Conservation (phyloP, 2,888 invertebrate species). For the Notodromas monacha region DNA sequence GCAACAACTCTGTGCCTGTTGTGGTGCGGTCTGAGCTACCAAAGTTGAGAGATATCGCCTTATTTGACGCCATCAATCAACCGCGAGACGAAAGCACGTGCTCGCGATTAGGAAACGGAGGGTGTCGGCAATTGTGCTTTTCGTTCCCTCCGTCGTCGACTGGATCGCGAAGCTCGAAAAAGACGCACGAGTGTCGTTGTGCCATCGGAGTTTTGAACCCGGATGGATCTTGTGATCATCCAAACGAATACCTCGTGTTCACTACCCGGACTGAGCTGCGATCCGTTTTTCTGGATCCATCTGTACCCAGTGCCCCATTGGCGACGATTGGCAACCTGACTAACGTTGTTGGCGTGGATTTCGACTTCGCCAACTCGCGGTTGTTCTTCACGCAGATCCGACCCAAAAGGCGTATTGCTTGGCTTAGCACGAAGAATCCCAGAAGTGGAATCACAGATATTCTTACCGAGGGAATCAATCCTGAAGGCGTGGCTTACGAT, state of each 20-base stretch:
- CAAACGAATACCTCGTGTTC: constrained; percentile 66
- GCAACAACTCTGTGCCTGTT: constrained; percentile 32
- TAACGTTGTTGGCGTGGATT: constrained; percentile 79
- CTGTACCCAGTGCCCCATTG: constrained; percentile 46
- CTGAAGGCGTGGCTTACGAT: constrained; percentile 76
- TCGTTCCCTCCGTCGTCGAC: constrained; percentile 28
- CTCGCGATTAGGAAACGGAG: constrained; percentile 32
- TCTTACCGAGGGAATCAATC: constrained; percentile 45
- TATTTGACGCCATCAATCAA: constrained; percentile 61
- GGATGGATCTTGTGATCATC: constrained; percentile 32
- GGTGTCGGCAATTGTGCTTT: constrained; percentile 82
- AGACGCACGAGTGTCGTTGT: constrained; percentile 51
- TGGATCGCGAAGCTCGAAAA: not conserved
- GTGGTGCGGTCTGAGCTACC: constrained; percentile 46
- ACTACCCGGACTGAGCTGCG: constrained; percentile 75
- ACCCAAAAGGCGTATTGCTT: constrained; percentile 59
- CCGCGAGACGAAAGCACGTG: constrained; percentile 38
- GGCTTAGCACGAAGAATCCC: constrained; percentile 37
- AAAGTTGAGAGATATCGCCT: constrained; percentile 56
- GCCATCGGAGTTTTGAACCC: constrained; percentile 44
- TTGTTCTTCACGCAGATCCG: constrained; percentile 73
- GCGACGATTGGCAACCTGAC: constrained; percentile 47
- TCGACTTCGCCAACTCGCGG: constrained; percentile 56
- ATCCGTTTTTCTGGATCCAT: constrained; percentile 55
- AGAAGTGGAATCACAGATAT: constrained; percentile 22